Conservation (phyloP, 1,140 invertebrate species). For the Tigriopus japonicus region DNA sequence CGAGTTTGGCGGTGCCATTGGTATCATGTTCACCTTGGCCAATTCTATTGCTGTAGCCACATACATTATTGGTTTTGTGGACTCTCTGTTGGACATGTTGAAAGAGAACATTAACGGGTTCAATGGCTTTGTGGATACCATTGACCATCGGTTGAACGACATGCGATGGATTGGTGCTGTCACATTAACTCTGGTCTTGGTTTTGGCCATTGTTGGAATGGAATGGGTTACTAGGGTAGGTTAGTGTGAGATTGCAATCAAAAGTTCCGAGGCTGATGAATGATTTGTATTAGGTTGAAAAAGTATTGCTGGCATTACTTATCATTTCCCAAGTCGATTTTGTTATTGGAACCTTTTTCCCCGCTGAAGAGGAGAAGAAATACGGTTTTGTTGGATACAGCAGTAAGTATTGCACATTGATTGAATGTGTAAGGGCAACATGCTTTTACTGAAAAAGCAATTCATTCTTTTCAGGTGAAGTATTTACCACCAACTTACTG, state of each 20-base stretch:
- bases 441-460: slow-evolving; percentile 41
- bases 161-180: slow-evolving; percentile 41
- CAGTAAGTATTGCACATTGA: neutral
- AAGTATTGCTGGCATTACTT: neutral
- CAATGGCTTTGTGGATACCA: slow-evolving; percentile 20
- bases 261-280: no score
- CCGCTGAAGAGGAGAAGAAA: slow-evolving; percentile 23
- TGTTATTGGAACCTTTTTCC: slow-evolving; percentile 31
- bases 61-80: slow-evolving; percentile 95
- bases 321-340: slow-evolving; percentile 24
- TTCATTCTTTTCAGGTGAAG: slow-evolving; percentile 56
- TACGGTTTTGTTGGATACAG: slow-evolving; percentile 1
- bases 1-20: slow-evolving; percentile 92
- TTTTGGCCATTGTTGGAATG: slow-evolving; percentile 71
- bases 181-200: slow-evolving; percentile 50
- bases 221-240: slow-evolving; percentile 25
- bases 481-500: slow-evolving; percentile 45
- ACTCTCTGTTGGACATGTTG: slow-evolving; percentile 55
- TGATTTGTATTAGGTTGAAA: neutral
- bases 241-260: no score
- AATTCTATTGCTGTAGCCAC: slow-evolving; percentile 90
- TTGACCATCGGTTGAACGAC: slow-evolving; percentile 43
- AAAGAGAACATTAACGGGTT: slow-evolving; percentile 13
- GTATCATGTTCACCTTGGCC: slow-evolving; percentile 87
- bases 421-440: no score